Evolutionary conservation across 2,888 invertebrate species (phyloP), one percentile per base, ranked within the genome.

Genomic region (Molorchus minor): DNA sequence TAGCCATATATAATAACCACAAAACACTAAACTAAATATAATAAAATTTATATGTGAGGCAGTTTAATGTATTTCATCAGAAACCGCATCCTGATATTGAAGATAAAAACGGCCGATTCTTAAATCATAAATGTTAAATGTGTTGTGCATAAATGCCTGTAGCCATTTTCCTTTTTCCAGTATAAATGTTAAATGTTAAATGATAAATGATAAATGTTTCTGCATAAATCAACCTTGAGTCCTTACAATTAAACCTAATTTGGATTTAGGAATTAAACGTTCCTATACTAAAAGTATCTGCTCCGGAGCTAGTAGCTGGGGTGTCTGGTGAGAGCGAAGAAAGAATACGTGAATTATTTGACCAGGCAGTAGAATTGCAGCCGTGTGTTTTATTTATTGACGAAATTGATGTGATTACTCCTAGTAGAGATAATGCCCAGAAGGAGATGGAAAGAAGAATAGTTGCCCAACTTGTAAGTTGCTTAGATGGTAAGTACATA

Each of bases 271-370:
- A 98, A 83, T 80, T 98, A 35, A 85, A 88, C 65, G 80, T 98
- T 38, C 93, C 95, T 0, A 81, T 98, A 53, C 82, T 98, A 49
- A 92, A 94, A 80, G 88, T 97, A 7, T 89, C 94, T 5, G 95
- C 95, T 1, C 94, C 98, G 0, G 96, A 98, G 80, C 81, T 99
- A 59, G 91, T 98, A 1, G 93, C 93, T 8, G 98, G 98, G 1
- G 89, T 98, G 59, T 96, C 96, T 0, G 98, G 98, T 0, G 96
- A 97, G 80, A 96, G 96, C 0, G 98, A 99, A 80, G 92, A 94
- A 75, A 86, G 95, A 68, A 93, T 98, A 61, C 84, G 98, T 62
- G 92, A 94, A 69, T 80, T 98, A 10, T 98, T 99, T 82, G 92
- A 94, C 33, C 88, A 91, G 75, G 96, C 97, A 1, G 78, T 86